phyloP scores from a whole-genome alignment of 2,888 invertebrate species.

The Coecobrya sp. region DNA sequence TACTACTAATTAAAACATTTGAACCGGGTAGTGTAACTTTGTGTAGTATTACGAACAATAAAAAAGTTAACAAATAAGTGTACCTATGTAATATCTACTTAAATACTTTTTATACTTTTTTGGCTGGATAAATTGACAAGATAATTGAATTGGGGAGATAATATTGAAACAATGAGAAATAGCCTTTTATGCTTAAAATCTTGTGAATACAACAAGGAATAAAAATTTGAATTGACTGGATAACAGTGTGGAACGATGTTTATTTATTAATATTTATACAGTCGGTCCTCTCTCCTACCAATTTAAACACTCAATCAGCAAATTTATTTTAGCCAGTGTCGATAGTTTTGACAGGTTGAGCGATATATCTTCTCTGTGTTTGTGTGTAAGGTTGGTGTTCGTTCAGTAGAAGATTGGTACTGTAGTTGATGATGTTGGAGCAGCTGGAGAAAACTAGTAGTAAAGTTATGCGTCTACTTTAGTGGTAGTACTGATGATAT shows the following conservation, averaged over 20 bases:
- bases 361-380: constrained; percentile 34
- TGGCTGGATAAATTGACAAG: constrained; percentile 39
- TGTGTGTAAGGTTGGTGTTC: constrained; percentile 11
- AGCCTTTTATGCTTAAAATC: not conserved
- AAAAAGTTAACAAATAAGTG: constrained; percentile 37
- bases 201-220: not conserved
- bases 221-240: constrained; percentile 36
- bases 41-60: constrained; percentile 23
- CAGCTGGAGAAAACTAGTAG: constrained; percentile 64
- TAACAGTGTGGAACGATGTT: constrained; percentile 6
- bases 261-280: constrained; percentile 6
- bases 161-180: constrained; percentile 25
- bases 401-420: constrained; percentile 17
- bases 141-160: constrained; percentile 13
- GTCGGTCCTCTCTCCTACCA: constrained; percentile 50
- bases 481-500: constrained; percentile 38
- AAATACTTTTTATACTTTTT: constrained; percentile 31
- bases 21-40: not conserved
- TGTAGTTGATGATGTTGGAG: constrained; percentile 18
- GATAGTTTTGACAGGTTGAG: constrained; percentile 46
- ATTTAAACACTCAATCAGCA: constrained; percentile 22
- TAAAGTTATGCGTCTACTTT: not conserved
- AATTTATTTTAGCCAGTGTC: constrained; percentile 21
- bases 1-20: not conserved
- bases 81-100: not conserved